Percentiles rank a stretch among this genome's conserved stretches.
Conservation (phyloP, 2,113 vertebrate genomes). For the Bos taurus region DNA sequence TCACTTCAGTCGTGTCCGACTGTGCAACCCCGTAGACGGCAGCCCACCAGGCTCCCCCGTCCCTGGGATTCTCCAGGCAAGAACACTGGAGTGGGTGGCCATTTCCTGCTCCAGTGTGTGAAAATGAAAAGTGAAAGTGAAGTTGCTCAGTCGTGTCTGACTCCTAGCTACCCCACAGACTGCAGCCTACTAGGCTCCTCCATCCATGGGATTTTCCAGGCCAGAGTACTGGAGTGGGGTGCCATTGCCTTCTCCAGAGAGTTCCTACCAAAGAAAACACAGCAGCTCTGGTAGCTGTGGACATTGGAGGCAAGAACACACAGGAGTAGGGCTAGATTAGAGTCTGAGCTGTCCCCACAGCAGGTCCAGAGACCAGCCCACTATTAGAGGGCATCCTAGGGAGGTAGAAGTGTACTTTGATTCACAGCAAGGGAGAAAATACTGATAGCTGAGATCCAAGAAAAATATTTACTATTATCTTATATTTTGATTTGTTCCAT, state of each 20-base stretch:
- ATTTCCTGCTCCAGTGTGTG: too few relatives aligned
- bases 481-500: background rate
- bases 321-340: background rate
- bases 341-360: background rate
- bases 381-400: background rate
- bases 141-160: too few relatives aligned
- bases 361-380: background rate
- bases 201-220: too few relatives aligned
- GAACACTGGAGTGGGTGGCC: too few relatives aligned
- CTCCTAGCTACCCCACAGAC: accelerated
- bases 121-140: too few relatives aligned
- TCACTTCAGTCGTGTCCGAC: too few relatives aligned
- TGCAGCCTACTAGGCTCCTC: too few relatives aligned
- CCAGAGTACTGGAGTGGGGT: too few relatives aligned
- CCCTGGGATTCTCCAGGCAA: too few relatives aligned
- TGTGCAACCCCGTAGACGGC: accelerated
- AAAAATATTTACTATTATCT: background rate
- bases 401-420: background rate
- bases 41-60: too few relatives aligned
- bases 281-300: background rate
- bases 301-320: background rate
- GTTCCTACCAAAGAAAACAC: background rate
- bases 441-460: background rate
- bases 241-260: too few relatives aligned
- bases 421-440: background rate